Conservation (phyloP, 2,113 vertebrate genomes). For the Rhombomys opimus region DNA sequence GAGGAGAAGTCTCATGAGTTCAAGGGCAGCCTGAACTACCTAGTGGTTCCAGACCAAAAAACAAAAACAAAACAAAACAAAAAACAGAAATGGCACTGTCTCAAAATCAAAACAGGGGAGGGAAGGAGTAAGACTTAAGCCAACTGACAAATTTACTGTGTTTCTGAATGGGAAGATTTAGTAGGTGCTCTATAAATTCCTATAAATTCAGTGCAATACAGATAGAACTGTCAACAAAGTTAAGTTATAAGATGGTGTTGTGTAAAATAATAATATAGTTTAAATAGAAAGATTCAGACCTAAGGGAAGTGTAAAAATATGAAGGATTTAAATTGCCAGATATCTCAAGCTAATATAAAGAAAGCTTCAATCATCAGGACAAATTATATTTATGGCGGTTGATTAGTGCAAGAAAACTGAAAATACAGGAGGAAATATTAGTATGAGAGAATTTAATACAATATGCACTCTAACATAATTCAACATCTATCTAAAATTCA, state of each 20-base stretch:
- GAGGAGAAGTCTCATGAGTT: not conserved
- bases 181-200: not conserved
- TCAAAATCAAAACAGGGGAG: not conserved
- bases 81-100: not conserved
- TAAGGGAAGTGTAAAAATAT: not conserved
- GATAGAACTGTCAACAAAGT: not conserved
- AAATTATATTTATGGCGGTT: not conserved
- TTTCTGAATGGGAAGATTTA: not conserved
- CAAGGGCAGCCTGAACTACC: too few relatives aligned
- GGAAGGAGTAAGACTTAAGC: not conserved
- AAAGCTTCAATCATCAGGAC: not conserved
- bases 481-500: not conserved
- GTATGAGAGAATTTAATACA: not conserved
- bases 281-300: not conserved
- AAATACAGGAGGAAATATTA: not conserved
- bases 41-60: not conserved
- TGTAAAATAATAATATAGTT: not conserved
- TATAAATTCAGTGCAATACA: not conserved
- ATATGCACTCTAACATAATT: not conserved
- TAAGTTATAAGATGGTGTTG: not conserved
- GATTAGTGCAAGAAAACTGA: not conserved
- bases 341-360: constrained; percentile 18
- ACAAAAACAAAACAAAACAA: too few relatives aligned
- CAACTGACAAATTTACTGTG: not conserved
- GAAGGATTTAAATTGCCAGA: not conserved